A percentile compares a stretch with the other conserved stretches of the same genome.
Conservation (phyloP, 2,113 vertebrate genomes). For the Paradisaea rubra region DNA sequence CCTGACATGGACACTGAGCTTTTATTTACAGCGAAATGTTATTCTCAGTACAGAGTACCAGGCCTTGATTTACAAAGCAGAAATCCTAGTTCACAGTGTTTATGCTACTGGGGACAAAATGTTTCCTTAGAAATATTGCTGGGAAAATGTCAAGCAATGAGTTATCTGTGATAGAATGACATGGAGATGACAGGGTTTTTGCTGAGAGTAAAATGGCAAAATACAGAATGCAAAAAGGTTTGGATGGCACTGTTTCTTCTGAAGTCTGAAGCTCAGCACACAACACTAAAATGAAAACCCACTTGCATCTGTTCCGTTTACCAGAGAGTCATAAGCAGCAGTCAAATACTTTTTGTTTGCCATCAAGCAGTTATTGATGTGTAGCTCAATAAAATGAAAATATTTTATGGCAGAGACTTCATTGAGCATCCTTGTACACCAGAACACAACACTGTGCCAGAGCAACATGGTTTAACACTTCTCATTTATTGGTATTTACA, state of each 20-base stretch:
- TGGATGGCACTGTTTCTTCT: not conserved
- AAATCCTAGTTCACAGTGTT: not conserved
- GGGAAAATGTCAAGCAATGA: not conserved
- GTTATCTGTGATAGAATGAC: not conserved
- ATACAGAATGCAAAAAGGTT: not conserved
- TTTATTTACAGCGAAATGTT: not conserved
- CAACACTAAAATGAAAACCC: not conserved
- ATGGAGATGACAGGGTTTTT: not conserved
- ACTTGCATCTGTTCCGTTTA: not conserved
- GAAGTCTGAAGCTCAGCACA: not conserved
- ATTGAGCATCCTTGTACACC: not conserved
- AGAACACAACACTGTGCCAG: not conserved
- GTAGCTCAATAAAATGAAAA: not conserved
- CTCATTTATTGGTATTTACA: not conserved
- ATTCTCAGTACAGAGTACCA: not conserved
- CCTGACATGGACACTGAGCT: not conserved
- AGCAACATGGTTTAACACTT: not conserved
- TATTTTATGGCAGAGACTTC: not conserved
- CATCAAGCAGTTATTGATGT: not conserved
- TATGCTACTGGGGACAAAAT: constrained; percentile 9
- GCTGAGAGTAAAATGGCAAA: constrained; percentile 9
- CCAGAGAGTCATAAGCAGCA: not conserved
- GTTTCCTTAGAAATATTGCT: not conserved
- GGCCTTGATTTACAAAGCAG: not conserved
- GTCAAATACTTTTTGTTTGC: not conserved